Base-by-base conservation (phyloP, 1,140 invertebrate species). In the Brachionus rotundiformis region DNA sequence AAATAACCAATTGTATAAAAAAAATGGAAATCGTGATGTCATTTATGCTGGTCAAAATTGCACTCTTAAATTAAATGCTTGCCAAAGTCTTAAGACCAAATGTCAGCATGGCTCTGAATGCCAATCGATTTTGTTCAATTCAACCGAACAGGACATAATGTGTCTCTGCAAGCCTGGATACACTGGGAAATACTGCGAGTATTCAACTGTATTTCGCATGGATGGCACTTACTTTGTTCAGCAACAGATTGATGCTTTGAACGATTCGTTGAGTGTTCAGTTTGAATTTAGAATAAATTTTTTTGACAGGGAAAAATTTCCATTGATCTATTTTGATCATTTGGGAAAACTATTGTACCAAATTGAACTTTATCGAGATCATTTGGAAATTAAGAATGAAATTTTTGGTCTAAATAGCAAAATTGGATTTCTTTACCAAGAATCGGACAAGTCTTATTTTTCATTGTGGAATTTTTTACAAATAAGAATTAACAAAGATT, bases 131-230 rank as follows among this genome's bases (percentile, higher is more conserved):
- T 54, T 79, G 31, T 59, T 59, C 76, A 79, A 63, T 36, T 79
- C 76, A 23, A 79, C 47, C 6, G 76, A 79, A 79, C 47, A 54
- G 16, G 76, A 79, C 31, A 63, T 63, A 7, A 79, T 59, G 49
- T 84, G 84, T 82, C 13, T 82, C 33, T 84, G 84, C 82, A 33
- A 47, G 31, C 19, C 76, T 27, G 83, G 84, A 39, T 84, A 82
- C 39, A 82, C 84, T 19, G 84, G 83, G 39, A 82, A 82, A 39
- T 59, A 77, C 61, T 81, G 77, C 61, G 36, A 83, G 31, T 41
- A 79, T 23, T 54, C 59, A 41, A 79, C 47, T 41, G 29, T 79
- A 0, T 79, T 79, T 63, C 44, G 76, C 11, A 25, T 79, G 27
- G 76, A 79, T 39, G 47, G 47, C 23, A 79, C 76, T 41, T 79